Base-by-base conservation (phyloP, 2,113 vertebrate genomes). In the Oncorhynchus clarkii region DNA sequence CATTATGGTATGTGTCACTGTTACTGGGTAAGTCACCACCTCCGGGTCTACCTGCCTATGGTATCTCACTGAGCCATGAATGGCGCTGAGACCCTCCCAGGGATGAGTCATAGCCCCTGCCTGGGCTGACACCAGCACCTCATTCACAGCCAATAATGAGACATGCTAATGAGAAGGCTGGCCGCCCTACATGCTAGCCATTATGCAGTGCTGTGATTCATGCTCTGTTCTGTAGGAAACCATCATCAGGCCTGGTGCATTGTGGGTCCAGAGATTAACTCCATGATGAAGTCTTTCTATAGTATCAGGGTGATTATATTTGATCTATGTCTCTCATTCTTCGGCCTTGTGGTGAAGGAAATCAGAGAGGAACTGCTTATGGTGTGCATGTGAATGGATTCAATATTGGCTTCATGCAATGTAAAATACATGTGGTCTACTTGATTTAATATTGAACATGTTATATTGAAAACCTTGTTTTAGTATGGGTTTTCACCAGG, bases 71-170 rank as follows among this genome's bases (percentile, higher is more conserved):
- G 80, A 82, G 71, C 87, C 85, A 80, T 45, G 39, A 12, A 85
- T 88, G 70, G 78, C 83, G 85, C 39, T 87, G 86, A 54, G 89
- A 89, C 89, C 87, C 86, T 90, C 86, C 84, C 89, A 54, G 51
- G 16, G 51, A 54, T 54, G 51, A 54, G 13, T 45, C 39, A 54
- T 54, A 54, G 59, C n/a, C 59, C 54, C 59, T 62, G n/a, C 59
- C 59, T 22, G 59, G 59, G 59, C 18, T 62, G 87, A 92, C 90
- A 92, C 88, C 39, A 12, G 39, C 39, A 45, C 87, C 91, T 92
- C 90, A 92, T 93, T 92, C 88, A 86, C 89, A 90, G 88, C 83
- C 88, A 88, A 91, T 91, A 92, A 92, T 91, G 90, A 91, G 91
- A 84, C 88, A 92, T 90, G 90, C 88, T 93, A 92, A 92, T 93